Evolutionary conservation across 2,113 vertebrate genomes (phyloP), one percentile per base, ranked within the genome.

Genomic region (Cygnus buccinator): DNA sequence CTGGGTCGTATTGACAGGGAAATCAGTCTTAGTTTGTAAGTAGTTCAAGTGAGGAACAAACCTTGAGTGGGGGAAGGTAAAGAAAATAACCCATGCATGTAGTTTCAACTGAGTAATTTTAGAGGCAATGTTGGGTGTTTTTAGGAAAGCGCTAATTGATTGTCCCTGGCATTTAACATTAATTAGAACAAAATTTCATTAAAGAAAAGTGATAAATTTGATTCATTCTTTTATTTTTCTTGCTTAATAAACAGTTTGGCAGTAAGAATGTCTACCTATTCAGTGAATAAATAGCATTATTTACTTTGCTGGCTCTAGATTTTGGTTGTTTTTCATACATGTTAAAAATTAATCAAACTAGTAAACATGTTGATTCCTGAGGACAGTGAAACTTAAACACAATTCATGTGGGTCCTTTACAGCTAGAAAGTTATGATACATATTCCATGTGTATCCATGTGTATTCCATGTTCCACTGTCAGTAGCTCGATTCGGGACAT

Each of bases 331-430:
- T 95, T 95, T 71, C 43, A 37, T 73, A 13, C 28, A 7, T 21
- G 73, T 84, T 93, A 94, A 91, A 96, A 91, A 86, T 87, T 72
- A 96, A 68, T 84, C 70, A 48, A 59, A 33, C 61, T 65, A 26
- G 84, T 80, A 72, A 81, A 41, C 25, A 0, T 2, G 0, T 31
- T 62, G 54, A 87, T 94, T 81, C 39, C 57, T 44, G n/a, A 62
- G 13, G 31, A 7, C 13, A 67, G 10, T 37, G 63, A 83, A 88
- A 26, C 46, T 55, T 35, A 37, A 63, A 22, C 57, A 50, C 16
- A 33, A 5, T 72, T 41, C 14, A 50, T 0, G 2, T 65, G 23
- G 21, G 23, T 65, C 44, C 39, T 62, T 54, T 43, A 46, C 33
- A 70, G 46, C 28, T 74, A 18, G 31, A 74, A 37, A 11, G 46